phyloP scores from a whole-genome alignment of 1,140 invertebrate genomes.

The Holotrichia oblita region DNA sequence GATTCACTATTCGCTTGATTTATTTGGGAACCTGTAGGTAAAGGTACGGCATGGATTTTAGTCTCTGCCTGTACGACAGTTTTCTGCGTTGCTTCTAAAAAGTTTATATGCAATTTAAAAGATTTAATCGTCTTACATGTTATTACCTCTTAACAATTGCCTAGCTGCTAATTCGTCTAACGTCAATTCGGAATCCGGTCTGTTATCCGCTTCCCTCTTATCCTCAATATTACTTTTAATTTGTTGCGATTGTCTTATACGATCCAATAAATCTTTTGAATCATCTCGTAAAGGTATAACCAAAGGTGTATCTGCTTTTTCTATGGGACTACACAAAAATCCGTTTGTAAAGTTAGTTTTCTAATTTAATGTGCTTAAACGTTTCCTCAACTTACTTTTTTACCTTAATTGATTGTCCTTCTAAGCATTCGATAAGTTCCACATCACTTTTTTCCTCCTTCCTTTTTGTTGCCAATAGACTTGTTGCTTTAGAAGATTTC shows the following conservation, averaged over 20 bases:
- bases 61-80: conserved; percentile 46
- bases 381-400: conserved; percentile 68
- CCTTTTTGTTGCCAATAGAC: conserved; percentile 58
- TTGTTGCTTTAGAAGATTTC: conserved; percentile 73
- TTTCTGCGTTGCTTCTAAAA: conserved; percentile 56
- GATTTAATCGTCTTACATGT: too few species aligned
- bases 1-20: conserved; percentile 62
- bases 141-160: conserved; percentile 59
- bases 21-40: conserved; percentile 44
- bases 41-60: conserved; percentile 50
- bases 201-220: conserved; percentile 53
- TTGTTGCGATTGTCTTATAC: conserved; percentile 48
- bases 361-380: too few species aligned
- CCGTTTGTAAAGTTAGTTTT: conserved; percentile 44
- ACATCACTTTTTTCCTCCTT: conserved; percentile 65
- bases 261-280: conserved; percentile 63
- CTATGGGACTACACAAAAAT: conserved; percentile 64
- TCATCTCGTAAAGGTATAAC: conserved; percentile 71
- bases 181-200: conserved; percentile 57
- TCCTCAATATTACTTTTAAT: too few species aligned
- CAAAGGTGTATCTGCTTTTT: conserved; percentile 64
- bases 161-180: conserved; percentile 67
- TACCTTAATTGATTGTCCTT: conserved; percentile 76
- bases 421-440: conserved; percentile 78
- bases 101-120: conserved; percentile 50